Evolutionary conservation across 1,140 invertebrate genomes (phyloP), one percentile per base, ranked within the genome.

Genomic region (Camponotus vicinus): DNA sequence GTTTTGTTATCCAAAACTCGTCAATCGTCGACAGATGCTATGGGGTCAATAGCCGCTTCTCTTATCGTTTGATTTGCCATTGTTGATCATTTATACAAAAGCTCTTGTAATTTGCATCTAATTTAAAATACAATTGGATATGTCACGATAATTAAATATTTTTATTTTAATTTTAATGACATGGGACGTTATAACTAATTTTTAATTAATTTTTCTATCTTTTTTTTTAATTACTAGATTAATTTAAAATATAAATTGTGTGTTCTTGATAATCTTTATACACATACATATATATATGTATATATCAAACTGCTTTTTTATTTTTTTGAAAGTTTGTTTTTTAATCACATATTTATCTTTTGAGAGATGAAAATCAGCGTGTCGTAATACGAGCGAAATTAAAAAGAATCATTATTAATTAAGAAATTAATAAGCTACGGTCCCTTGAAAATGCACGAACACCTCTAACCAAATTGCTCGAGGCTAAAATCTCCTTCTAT

Each of bases 91-190:
- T 93, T 92, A 91, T 89, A 88, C 91, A 91, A 93, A 93, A 93
- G 91, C 91, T 91, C 86, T 87, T 88, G 85, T 92, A 91, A 92
- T 93, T 93, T 92, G 90, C 73, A 77, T 85, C 88, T 92, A 92
- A 93, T 93, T 92, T 93, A 91, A 89, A 89, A 85, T 70, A 92
- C 90, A 92, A 93, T 91, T 90, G 88, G 79, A 92, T 85, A 88
- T 91, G 80, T 71, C 27, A n/a, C 34, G n/a, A 83, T 69, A 55
- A 80, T 15, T 37, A 49, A 70, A 7, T 59, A 42, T 52, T 34
- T 75, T 75, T 4, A 37, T 63, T 73, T 15, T 34, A 49, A 75
- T 73, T 83, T 82, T 49, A 63, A 49, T 83, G 7, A 9, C 18
- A 70, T 8, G 7, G 15, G 27, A 59, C 32, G 9, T 32, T 34